phyloP scores from a whole-genome alignment of 2,113 vertebrate species.

The Recurvirostra avosetta region DNA sequence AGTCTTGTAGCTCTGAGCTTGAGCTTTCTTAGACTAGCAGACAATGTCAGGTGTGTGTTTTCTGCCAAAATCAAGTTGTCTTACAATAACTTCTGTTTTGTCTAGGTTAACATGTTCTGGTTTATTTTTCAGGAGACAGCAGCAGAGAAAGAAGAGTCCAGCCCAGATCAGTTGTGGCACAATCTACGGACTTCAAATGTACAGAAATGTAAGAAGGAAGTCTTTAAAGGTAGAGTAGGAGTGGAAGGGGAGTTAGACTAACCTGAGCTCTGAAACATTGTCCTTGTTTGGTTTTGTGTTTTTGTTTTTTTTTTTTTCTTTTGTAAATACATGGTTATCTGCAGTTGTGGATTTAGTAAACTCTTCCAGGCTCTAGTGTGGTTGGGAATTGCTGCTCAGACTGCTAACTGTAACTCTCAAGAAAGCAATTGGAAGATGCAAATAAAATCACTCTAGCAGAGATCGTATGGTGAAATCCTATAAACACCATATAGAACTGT shows the following conservation, averaged over 20 bases:
- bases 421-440: background rate
- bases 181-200: background rate
- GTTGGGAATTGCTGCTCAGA: background rate
- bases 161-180: constrained; percentile 29
- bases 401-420: background rate
- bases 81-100: background rate
- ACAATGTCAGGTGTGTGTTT: background rate
- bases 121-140: constrained; percentile 15
- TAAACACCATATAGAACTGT: fast-evolving
- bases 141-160: background rate
- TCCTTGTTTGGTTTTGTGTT: background rate
- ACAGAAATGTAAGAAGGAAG: constrained; percentile 36
- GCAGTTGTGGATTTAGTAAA: background rate
- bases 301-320: background rate
- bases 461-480: background rate
- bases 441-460: background rate
- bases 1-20: background rate
- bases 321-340: background rate
- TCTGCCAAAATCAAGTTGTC: background rate
- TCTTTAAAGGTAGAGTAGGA: background rate
- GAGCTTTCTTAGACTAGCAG: background rate
- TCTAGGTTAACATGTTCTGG: background rate
- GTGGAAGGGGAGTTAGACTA: no score
- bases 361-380: background rate
- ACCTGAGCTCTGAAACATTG: background rate